Evolutionary conservation across 2,797 vertebrate species (phyloP), one percentile per base, ranked within the genome.

Genomic region (Falco naumanni): DNA sequence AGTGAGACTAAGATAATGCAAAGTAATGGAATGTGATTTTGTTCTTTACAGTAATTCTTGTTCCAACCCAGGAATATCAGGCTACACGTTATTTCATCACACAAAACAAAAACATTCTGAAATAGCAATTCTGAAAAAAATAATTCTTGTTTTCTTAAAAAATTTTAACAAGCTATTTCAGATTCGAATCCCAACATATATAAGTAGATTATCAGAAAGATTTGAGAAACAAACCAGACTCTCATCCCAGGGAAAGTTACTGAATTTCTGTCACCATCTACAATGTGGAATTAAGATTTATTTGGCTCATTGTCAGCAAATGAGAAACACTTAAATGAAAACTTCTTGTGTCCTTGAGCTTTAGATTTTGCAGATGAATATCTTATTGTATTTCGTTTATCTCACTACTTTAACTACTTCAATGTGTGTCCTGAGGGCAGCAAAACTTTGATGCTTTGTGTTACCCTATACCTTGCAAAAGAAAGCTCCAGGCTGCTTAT

Each of bases 401-500:
- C 96, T 96, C 88, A 21, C 87, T 76, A 2, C 83, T 82, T 95
- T 96, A 95, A 97, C 92, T 94, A 82, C 87, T 96, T 95, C 96
- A 96, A 53, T 75, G 92, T 92, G 95, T 84, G 87, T 92, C 96
- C 93, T 15, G 61, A 94, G 93, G 96, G 95, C 90, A 97, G 75
- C 84, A 89, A 37, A 93, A 94, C 75, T 93, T 82, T 61, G 92
- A 80, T 93, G 95, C 93, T 94, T 92, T 94, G 84, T 95, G 95
- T 96, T 96, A 97, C 79, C 71, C 72, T 95, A 95, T 84, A 89
- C 95, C 96, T 95, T 65, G 76, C 93, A 92, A 87, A 91, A 96
- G 81, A 77, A 89, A 95, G 90, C 95, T 95, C 88, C 57, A 50
- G 95, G 96, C 96, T 96, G 94, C 93, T 96, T 96, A 96, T 96